These are phyloP conservation scores for Ranitomeya variabilis DNA, from an alignment of 2,113 vertebrate genomes.

Conservation along the genomic window DNA sequence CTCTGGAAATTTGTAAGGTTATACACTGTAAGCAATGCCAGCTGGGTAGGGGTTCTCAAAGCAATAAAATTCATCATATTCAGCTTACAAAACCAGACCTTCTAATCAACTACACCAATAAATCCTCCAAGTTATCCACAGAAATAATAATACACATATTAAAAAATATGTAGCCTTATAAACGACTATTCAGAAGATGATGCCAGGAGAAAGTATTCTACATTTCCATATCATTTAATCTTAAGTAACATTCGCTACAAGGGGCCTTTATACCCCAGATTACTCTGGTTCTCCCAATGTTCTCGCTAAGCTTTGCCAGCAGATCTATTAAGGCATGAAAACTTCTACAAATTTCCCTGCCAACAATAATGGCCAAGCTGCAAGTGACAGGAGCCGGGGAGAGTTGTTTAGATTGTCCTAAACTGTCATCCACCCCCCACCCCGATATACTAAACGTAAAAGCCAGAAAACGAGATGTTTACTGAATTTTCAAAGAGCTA, in stretches of 20 bases:
- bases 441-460: constrained; percentile 8
- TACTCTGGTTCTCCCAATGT: constrained; percentile 10
- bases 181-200: neutral
- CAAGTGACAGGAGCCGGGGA: constrained; percentile 33
- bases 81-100: neutral
- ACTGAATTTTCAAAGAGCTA: constrained; percentile 46
- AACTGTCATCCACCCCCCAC: constrained; percentile 13
- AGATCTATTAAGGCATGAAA: constrained; percentile 34
- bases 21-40: neutral
- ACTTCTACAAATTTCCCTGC: neutral
- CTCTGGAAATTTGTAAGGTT: neutral
- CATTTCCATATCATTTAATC: constrained; percentile 18
- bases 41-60: neutral
- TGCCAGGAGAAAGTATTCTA: neutral
- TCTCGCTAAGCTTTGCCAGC: constrained; percentile 8
- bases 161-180: neutral
- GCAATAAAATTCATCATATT: neutral
- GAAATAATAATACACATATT: neutral
- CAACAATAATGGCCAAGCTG: constrained; percentile 45
- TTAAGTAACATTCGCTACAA: neutral
- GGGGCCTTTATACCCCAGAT: neutral
- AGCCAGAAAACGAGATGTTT: constrained; percentile 26
- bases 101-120: neutral
- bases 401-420: constrained; percentile 22
- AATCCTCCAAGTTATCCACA: neutral